Conservation (phyloP, 2,888 invertebrate species). For the Sesia bembeciformis region DNA sequence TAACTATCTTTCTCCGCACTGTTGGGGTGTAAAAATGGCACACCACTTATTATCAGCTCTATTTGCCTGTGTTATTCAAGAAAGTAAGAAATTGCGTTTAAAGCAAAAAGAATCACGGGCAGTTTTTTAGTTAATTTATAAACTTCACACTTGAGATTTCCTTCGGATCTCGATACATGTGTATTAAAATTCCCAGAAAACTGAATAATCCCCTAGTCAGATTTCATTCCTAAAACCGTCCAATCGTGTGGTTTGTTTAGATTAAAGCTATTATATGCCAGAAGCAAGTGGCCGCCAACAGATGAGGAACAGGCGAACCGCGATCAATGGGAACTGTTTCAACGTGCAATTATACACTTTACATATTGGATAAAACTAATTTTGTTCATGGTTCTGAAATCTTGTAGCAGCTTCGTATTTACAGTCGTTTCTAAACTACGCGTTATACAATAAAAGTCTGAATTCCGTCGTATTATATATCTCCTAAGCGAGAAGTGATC, state of each 20-base stretch:
- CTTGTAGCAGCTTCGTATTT: background rate
- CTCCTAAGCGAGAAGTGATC: too few relatives aligned
- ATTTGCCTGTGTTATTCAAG: too few relatives aligned
- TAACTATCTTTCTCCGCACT: too few relatives aligned
- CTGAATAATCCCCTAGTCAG: slow-evolving; percentile 31
- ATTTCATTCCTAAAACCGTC: slow-evolving; percentile 52
- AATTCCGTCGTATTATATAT: too few relatives aligned
- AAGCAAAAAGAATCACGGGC: too few relatives aligned
- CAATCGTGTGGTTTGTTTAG: slow-evolving; percentile 52
- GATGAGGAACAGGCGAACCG: slow-evolving; percentile 46
- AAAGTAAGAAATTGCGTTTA: too few relatives aligned
- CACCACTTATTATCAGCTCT: too few relatives aligned
- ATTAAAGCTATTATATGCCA: slow-evolving; percentile 45
- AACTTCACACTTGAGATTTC: background rate
- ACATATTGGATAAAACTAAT: background rate
- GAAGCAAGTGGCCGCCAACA: slow-evolving; percentile 54
- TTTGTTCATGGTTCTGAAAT: background rate
- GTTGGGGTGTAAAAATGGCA: too few relatives aligned
- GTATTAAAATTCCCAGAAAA: slow-evolving; percentile 23
- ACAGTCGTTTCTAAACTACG: too few relatives aligned
- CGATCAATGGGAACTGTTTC: slow-evolving; percentile 33
- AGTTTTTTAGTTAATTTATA: too few relatives aligned
- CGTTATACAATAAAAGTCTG: too few relatives aligned
- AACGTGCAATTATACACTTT: background rate
- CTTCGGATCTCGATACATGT: slow-evolving; percentile 15